Base-by-base conservation (phyloP, 2,797 vertebrate species). In the Hephaestus fuliginosus region DNA sequence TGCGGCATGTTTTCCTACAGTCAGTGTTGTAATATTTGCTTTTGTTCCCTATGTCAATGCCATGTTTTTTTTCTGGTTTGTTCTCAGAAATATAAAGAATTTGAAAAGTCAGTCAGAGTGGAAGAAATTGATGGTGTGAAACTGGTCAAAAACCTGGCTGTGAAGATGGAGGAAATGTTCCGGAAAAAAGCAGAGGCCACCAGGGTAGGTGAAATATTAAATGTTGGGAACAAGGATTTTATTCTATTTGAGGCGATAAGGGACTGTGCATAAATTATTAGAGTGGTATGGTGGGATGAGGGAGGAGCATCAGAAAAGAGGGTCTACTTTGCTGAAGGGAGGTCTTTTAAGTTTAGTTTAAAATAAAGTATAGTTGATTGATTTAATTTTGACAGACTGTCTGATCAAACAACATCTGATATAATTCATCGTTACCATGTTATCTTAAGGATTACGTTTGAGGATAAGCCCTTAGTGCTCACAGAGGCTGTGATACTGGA, bases 91-190 rank as follows among this genome's bases (percentile, higher is more conserved):
- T 98, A 97, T 87, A 99, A 99, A 94, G 98, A 99, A 76, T 96
- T 96, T 76, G 98, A 98, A 85, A 99, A 98, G 55, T 96, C 97
- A 1, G 97, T 98, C 66, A 92, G 95, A 88, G 96, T 98, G 91
- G 98, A 99, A 88, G 98, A 99, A 93, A 98, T 98, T 0, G 98
- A 99, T 80, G 98, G 98, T 14, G 95, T 97, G 79, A 98, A 97
- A 60, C 94, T 99, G 85, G 98, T 99, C 81, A 98, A 97, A 88
- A 97, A 97, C 85, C 86, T 99, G 91, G 97, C 98, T 7, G 96
- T 97, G 91, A 97, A 96, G 91, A 98, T 99, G 97, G 98, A 98
- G 78, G 97, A 98, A 90, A 97, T 99, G 96, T 99, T 99, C 92
- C 96, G 96, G 85, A 99, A 95, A 85, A 99, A 99, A 89, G 95